Evolutionary conservation across 2,797 vertebrate genomes (phyloP), one percentile per base, ranked within the genome.

Genomic region (Parauchenoglanis ngamensis): DNA sequence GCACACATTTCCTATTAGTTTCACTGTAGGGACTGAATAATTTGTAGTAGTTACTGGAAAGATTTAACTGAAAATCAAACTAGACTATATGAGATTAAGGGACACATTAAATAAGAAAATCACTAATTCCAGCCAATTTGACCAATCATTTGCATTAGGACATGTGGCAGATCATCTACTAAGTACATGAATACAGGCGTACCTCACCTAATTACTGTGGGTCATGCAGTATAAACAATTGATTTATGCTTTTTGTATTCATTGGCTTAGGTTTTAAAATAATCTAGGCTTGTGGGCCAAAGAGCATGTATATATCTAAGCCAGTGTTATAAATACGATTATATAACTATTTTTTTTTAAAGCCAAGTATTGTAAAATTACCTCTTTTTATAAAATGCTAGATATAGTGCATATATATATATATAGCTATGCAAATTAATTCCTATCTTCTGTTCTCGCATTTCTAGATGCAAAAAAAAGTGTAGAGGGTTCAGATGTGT

Each of bases 381-480:
- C 40, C 31, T 52, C 28, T 81, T 61, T 44, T 49, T 59, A 83
- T 35, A 49, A 72, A 46, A 49, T 46, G 40, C 61, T 87, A 57
- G 54, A 52, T 17, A 87, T 28, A 76, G 11, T 35, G 10, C 65
- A 73, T 88, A 68, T 73, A 78, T 61, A 87, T 73, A 78, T 68
- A 87, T 70, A 79, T 65, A 86, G 54, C 56, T 76, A 67, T 59
- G 73, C 21, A 87, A 70, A 91, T 88, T 61, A 82, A 54, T 28
- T 59, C 44, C 82, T 59, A 72, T 88, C 46, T 35, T 73, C 40
- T 79, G 68, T 78, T 82, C 73, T 85, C 25, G 68, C 80, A 56
- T 70, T 85, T 83, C 63, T 80, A 75, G 31, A 86, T 81, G 80
- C 46, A 73, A 86, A 49, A 88, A 78, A 88, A 73, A 83, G 77